Evolutionary conservation across 2,797 vertebrate genomes (phyloP).

Genomic region (Lepilemur septentrionalis): DNA sequence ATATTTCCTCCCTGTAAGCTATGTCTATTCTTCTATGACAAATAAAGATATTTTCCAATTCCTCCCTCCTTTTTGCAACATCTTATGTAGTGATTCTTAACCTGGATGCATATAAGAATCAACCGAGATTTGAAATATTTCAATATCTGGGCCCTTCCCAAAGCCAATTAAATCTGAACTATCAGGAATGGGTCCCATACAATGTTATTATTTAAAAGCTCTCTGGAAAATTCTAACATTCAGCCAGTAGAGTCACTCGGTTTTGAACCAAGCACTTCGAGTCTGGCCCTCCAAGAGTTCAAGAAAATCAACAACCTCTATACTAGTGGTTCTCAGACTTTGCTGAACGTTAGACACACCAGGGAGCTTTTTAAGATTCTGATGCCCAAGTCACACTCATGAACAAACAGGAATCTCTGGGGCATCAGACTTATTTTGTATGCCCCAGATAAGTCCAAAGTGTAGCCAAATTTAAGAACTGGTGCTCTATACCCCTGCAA

Average conservation of each 20-base stretch:
- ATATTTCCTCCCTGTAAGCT: not conserved
- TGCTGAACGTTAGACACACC: not conserved
- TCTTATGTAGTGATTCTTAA: not conserved
- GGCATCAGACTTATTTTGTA: not conserved
- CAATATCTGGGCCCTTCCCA: not conserved
- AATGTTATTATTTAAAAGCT: not conserved
- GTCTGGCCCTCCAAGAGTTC: not conserved
- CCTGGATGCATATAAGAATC: not conserved
- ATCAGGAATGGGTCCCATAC: not conserved
- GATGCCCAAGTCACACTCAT: not conserved
- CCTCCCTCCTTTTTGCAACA: not conserved
- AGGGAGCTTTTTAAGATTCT: not conserved
- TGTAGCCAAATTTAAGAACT: not conserved
- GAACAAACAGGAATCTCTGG: not conserved
- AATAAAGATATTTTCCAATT: not conserved
- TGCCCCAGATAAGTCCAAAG: not conserved
- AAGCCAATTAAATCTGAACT: conserved; percentile 9
- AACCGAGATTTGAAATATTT: conserved; percentile 29
- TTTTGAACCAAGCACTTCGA: not conserved
- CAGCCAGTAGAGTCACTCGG: not conserved
- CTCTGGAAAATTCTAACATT: not conserved
- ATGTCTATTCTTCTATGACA: not conserved
- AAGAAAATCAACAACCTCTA: not conserved
- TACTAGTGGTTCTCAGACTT: not conserved
- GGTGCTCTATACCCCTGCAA: not conserved